These are phyloP conservation scores for Lytechinus pictus DNA, from an alignment of 35 echinoderm and acorn worm species.

Conservation along the genomic window DNA sequence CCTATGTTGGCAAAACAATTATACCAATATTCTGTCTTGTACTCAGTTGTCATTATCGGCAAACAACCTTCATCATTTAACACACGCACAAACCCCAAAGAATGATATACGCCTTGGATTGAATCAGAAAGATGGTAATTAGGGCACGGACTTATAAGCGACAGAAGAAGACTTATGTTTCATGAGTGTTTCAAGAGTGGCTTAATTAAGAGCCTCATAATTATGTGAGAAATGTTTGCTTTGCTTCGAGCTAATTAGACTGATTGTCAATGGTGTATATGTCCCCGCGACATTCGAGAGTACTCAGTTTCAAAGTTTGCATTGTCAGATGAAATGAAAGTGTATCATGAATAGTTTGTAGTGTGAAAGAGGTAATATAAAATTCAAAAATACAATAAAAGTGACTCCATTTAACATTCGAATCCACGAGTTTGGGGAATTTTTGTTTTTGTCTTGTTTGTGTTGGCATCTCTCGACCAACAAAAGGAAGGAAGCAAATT, in stretches of 20 bases:
- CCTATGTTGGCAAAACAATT: not conserved
- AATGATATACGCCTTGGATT: not conserved
- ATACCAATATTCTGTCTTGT: not conserved
- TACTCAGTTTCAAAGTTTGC: too few relatives aligned
- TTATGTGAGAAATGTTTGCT: not conserved
- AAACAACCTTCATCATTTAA: not conserved
- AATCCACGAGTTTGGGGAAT: too few relatives aligned
- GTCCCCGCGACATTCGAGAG: too few relatives aligned
- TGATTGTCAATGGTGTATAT: too few relatives aligned
- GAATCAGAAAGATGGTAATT: not conserved
- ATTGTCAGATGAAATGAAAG: too few relatives aligned
- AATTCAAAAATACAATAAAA: too few relatives aligned
- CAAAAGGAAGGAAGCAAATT: too few relatives aligned
- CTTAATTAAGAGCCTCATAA: not conserved
- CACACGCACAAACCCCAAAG: not conserved
- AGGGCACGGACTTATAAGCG: not conserved
- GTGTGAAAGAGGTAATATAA: too few relatives aligned
- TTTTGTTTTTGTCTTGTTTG: too few relatives aligned
- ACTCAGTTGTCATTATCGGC: not conserved
- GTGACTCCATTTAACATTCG: too few relatives aligned
- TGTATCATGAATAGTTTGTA: too few relatives aligned
- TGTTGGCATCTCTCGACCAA: too few relatives aligned
- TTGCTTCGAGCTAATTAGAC: not conserved
- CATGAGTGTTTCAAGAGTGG: not conserved
- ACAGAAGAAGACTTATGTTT: not conserved